Conservation (phyloP, 2,888 invertebrate genomes). For the Elgonia sp. region DNA sequence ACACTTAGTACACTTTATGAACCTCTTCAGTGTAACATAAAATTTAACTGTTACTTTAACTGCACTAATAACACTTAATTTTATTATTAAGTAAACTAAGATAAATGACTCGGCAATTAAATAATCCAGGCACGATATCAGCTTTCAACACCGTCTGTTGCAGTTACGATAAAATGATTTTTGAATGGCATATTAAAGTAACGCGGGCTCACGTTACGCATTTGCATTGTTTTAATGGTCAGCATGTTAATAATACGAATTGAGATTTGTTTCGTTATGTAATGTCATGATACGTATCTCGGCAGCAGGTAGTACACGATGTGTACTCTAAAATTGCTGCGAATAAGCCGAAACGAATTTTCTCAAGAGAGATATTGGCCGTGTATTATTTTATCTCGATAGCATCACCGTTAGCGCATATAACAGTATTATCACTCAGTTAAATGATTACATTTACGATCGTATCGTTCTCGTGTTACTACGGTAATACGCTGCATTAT, state of each 20-base stretch:
- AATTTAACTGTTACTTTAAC: no score
- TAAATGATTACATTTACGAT: slow-evolving; percentile 59
- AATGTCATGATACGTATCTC: slow-evolving; percentile 50
- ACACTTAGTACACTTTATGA: no score
- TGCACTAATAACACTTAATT: no score
- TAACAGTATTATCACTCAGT: slow-evolving; percentile 63
- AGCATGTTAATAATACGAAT: slow-evolving; percentile 20
- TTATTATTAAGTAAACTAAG: not conserved
- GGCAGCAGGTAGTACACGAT: slow-evolving; percentile 53
- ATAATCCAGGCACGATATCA: not conserved
- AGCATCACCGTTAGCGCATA: slow-evolving; percentile 42
- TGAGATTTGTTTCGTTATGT: slow-evolving; percentile 39
- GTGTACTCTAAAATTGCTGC: slow-evolving; percentile 39
- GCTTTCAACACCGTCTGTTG: not conserved
- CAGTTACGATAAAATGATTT: slow-evolving; percentile 7
- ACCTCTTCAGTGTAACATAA: no score
- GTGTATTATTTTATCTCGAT: slow-evolving; percentile 58
- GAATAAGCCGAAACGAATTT: slow-evolving; percentile 49
- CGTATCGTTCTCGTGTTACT: slow-evolving; percentile 35
- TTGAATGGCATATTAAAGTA: slow-evolving; percentile 36
- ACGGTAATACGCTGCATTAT: slow-evolving; percentile 33
- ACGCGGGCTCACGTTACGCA: not conserved
- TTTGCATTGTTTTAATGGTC: slow-evolving; percentile 3
- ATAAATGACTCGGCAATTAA: not conserved
- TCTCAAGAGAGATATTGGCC: slow-evolving; percentile 57